Base-by-base conservation (phyloP, 2,888 invertebrate genomes). In the Dascillus cervinus region DNA sequence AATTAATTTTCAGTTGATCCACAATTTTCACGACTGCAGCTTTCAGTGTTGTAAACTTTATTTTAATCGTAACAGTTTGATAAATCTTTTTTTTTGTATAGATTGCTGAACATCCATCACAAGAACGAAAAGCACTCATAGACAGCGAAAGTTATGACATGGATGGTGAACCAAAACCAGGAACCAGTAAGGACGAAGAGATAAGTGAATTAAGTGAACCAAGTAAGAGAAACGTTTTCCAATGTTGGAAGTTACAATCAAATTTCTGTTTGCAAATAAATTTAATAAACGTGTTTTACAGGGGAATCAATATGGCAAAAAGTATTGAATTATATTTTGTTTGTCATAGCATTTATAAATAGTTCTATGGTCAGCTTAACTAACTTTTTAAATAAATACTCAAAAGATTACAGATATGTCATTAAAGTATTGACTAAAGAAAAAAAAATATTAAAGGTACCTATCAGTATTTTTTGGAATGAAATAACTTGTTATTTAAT, bases 361-460 rank as follows among this genome's bases (percentile, higher is more conserved):
- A 87, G 89, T 50, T 59, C 77, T 3, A 73, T 95, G 61, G 82
- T 90, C 29, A 86, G 89, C 11, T 56, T 88, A 29, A 92, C 91
- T 2, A 75, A 76, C 31, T 77, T 83, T 49, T 69, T 96, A 34
- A 91, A 96, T 69, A 76, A 75, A 50, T 81, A 88, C 52, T 97
- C 97, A 0, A 75, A 85, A 31, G 95, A 97, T 64, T 96, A 96
- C 66, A 77, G 97, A 55, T 94, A 92, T 60, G 91, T 98, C 0
- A 85, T 95, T 12, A 80, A 81, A 46, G 85, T 90, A 13, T 72
- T 98, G 31, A 79, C 83, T 0, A 75, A 82, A 38, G 97, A 98
- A 59, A 95, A 95, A 67, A 85, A 82, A 62, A 67, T 77, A 32
- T 66, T 95, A 2, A 95, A 92, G 76, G 90, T 87, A 64, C 44